A percentile compares a stretch with the other conserved stretches of the same genome.
phyloP scores from a whole-genome alignment of 2,113 vertebrate genomes.

The Cephalopholis sonnerati region DNA sequence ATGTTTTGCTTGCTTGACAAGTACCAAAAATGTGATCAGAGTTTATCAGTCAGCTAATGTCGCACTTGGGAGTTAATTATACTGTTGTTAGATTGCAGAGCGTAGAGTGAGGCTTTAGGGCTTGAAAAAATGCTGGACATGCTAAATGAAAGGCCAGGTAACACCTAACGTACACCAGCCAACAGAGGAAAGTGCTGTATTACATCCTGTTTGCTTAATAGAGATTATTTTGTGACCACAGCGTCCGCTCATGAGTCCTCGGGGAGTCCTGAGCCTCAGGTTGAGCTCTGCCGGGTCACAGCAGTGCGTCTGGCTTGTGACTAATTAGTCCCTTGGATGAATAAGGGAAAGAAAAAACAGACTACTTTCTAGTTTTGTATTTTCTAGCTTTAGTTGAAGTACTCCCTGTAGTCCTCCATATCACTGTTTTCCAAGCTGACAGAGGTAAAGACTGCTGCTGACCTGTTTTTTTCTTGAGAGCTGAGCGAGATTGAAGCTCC shows the following conservation, averaged over 20 bases:
- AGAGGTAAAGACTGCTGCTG: slow-evolving; percentile 20
- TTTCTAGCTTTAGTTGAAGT: slow-evolving; percentile 40
- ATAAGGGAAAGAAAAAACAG: slow-evolving; percentile 41
- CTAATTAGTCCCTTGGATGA: slow-evolving; percentile 54
- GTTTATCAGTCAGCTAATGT: slow-evolving; percentile 20
- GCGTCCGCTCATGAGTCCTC: not conserved
- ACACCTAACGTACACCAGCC: slow-evolving; percentile 23
- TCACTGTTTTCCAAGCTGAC: slow-evolving; percentile 33
- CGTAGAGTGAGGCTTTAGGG: slow-evolving; percentile 22
- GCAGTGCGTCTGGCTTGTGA: slow-evolving; percentile 40
- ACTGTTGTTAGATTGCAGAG: slow-evolving; percentile 28
- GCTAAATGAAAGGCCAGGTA: slow-evolving; percentile 49
- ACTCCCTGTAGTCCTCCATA: slow-evolving; percentile 40
- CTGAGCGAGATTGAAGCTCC: slow-evolving; percentile 26
- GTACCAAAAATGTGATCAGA: slow-evolving; percentile 8
- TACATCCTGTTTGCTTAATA: slow-evolving; percentile 39
- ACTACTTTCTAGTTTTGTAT: slow-evolving; percentile 31
- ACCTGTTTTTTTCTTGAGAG: slow-evolving; percentile 15
- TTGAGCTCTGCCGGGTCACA: slow-evolving; percentile 45
- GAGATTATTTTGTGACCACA: slow-evolving; percentile 36
- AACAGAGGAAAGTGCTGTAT: slow-evolving; percentile 44
- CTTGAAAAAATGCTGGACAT: slow-evolving; percentile 21
- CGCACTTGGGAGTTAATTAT: slow-evolving; percentile 15
- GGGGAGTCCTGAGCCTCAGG: slow-evolving; percentile 42
- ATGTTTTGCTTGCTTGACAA: slow-evolving; percentile 6